Percentiles rank a stretch among this genome's conserved stretches.
Conservation (phyloP, 1,140 invertebrate species). For the Protaetia brevitarsis region DNA sequence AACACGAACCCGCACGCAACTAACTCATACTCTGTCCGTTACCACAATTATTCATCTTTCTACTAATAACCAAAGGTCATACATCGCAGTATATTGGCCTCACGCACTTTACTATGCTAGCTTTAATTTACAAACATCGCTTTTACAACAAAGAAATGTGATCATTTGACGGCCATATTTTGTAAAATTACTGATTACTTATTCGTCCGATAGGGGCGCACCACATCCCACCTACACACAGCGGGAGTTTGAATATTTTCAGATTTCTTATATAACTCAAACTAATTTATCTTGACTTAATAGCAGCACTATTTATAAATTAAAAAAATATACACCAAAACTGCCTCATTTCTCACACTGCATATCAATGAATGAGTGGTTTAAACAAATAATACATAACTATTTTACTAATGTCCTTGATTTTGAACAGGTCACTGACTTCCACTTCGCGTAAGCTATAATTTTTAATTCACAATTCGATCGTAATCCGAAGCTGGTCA, state of each 20-base stretch:
- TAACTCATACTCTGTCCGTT: constrained; percentile 20
- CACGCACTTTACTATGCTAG: neutral
- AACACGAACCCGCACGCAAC: constrained; percentile 23
- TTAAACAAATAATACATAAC: neutral
- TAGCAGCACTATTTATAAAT: too few species aligned
- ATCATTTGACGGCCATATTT: constrained; percentile 45
- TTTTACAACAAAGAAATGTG: constrained; percentile 44
- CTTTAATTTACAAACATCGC: constrained; percentile 40
- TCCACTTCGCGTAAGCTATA: neutral
- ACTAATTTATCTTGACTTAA: neutral
- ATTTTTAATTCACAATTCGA: neutral
- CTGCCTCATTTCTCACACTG: neutral
- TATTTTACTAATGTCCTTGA: constrained; percentile 14
- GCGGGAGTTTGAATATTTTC: constrained; percentile 20
- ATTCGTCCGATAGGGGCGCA: neutral
- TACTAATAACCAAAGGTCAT: constrained; percentile 18
- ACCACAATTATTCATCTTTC: constrained; percentile 21
- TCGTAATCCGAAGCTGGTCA: neutral
- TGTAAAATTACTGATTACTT: neutral
- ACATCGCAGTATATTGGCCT: constrained; percentile 22
- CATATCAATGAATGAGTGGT: neutral
- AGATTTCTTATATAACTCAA: constrained; percentile 4
- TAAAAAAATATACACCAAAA: neutral
- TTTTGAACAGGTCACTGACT: constrained; percentile 20
- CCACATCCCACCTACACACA: constrained; percentile 3